Evolutionary conservation across 2,113 vertebrate species (phyloP).

Genomic region (Rhodinocichla rosea): DNA sequence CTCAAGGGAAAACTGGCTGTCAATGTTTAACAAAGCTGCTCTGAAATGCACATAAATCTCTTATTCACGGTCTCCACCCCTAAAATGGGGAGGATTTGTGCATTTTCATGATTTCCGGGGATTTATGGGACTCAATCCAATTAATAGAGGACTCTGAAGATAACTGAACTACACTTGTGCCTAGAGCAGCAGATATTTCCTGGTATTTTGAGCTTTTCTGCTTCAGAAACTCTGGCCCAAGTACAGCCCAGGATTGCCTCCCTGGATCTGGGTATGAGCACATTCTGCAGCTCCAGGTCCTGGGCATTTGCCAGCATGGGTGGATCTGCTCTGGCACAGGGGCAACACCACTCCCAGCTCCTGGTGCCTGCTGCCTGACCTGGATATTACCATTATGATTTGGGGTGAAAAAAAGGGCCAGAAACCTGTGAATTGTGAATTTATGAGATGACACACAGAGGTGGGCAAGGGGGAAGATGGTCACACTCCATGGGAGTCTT

Average conservation of each 20-base stretch:
- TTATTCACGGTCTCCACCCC: not conserved
- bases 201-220: not conserved
- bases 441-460: not conserved
- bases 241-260: not conserved
- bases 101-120: not conserved
- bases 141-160: not conserved
- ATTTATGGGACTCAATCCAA: not conserved
- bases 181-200: not conserved
- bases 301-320: not conserved
- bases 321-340: not conserved
- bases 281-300: not conserved
- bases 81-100: not conserved
- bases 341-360: not conserved
- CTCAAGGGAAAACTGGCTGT: not conserved
- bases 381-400: fast-evolving
- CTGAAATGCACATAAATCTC: not conserved
- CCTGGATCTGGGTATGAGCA: not conserved
- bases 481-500: fast-evolving
- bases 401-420: not conserved
- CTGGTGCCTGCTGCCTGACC: not conserved
- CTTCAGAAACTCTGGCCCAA: not conserved
- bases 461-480: not conserved
- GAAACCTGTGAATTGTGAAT: not conserved
- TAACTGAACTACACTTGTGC: not conserved
- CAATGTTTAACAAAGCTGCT: not conserved